Conservation (phyloP, 1,140 invertebrate genomes). For the Penaeus chinensis region DNA sequence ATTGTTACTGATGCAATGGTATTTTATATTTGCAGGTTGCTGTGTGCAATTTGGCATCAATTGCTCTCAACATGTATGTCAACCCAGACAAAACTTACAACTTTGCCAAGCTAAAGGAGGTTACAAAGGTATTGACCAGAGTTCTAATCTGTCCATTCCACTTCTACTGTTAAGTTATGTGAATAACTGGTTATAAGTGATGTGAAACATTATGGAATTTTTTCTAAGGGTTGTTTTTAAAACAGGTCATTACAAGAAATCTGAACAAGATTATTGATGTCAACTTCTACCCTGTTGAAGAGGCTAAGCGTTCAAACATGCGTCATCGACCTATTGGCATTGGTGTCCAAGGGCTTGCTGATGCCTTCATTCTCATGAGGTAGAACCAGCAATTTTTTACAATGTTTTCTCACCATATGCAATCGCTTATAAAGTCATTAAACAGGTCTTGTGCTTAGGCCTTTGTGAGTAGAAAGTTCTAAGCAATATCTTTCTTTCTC, state of each 20-base stretch:
- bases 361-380: constrained; percentile 95
- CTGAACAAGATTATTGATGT: constrained; percentile 98
- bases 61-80: constrained; percentile 98
- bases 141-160: neutral
- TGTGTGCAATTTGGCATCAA: constrained; percentile 98
- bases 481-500: constrained; percentile 25
- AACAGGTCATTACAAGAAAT: constrained; percentile 82
- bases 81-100: constrained; percentile 82
- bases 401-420: neutral
- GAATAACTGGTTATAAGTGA: neutral
- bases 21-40: constrained; percentile 76
- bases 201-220: neutral
- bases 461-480: too few species aligned
- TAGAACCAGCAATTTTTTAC: constrained; percentile 67
- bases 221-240: neutral
- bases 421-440: neutral
- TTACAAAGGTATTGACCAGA: constrained; percentile 77
- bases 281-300: constrained; percentile 94
- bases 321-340: constrained; percentile 95
- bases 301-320: constrained; percentile 87
- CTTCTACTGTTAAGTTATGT: neutral
- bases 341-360: constrained; percentile 96
- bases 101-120: constrained; percentile 87
- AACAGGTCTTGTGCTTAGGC: neutral
- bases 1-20: constrained; percentile 26